Percentiles rank a stretch among this genome's conserved stretches.
Evolutionary conservation across 2,888 invertebrate genomes (phyloP).

Genomic region (Athrips mouffetella): DNA sequence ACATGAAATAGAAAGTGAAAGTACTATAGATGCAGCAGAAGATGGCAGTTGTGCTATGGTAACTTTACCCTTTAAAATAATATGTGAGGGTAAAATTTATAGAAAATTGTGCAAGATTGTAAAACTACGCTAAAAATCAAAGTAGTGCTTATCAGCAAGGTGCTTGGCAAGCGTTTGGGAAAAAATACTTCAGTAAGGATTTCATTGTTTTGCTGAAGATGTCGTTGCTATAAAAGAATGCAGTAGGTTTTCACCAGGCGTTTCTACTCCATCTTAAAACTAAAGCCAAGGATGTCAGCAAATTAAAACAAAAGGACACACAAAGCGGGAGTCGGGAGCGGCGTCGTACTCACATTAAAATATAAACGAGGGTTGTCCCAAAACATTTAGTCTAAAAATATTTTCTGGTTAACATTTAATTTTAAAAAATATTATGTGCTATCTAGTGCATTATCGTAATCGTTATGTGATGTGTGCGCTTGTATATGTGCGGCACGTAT

Average conservation of each 20-base stretch:
- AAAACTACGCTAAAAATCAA: too few species aligned
- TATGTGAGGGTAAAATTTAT: too few species aligned
- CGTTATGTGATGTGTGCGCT: constrained; percentile 78
- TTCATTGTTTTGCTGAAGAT: too few species aligned
- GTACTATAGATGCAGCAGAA: background rate
- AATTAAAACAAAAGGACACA: constrained; percentile 44
- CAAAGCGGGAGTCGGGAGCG: constrained; percentile 71
- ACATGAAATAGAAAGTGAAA: background rate
- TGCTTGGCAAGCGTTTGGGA: background rate
- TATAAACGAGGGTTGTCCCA: constrained; percentile 78
- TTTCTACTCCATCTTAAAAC: constrained; percentile 29
- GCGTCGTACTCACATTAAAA: constrained; percentile 62
- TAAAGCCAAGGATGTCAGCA: constrained; percentile 34
- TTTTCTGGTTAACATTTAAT: constrained; percentile 63
- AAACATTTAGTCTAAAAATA: constrained; percentile 68
- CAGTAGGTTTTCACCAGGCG: constrained; percentile 28
- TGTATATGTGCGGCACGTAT: constrained; percentile 78
- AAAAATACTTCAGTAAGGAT: background rate
- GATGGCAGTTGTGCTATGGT: background rate
- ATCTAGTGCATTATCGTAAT: constrained; percentile 74
- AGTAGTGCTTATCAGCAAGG: too few species aligned
- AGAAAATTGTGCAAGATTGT: too few species aligned
- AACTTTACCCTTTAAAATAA: too few species aligned
- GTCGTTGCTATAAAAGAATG: constrained; percentile 12
- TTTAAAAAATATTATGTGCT: constrained; percentile 75